These are phyloP conservation scores for Indri indri DNA, from an alignment of 2,113 vertebrate species.

Conservation along the genomic window DNA sequence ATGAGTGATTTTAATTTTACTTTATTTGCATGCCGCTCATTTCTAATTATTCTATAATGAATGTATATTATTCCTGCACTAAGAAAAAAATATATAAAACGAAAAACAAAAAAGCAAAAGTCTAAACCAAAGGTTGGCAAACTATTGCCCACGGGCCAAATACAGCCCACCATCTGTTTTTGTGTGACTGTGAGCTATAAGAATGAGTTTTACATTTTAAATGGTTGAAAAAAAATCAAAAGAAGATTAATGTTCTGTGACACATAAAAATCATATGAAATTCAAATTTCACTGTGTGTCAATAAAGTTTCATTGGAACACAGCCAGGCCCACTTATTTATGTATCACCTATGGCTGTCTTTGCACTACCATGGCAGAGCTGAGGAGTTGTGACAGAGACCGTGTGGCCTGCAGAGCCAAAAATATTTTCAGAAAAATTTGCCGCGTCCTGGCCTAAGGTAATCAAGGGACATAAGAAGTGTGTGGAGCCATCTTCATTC, in stretches of 20 bases:
- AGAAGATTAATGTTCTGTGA: background rate
- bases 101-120: background rate
- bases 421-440: background rate
- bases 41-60: background rate
- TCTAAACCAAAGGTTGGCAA: background rate
- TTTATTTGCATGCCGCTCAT: constrained; percentile 33
- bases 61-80: background rate
- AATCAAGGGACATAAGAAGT: background rate
- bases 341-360: background rate
- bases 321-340: background rate
- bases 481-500: too few relatives aligned
- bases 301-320: background rate
- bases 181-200: background rate
- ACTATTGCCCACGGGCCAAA: background rate
- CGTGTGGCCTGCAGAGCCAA: background rate
- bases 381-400: background rate
- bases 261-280: background rate
- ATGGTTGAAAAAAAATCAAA: background rate
- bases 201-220: constrained; percentile 30
- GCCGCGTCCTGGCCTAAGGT: background rate
- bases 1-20: background rate
- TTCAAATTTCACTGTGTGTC: background rate
- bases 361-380: background rate
- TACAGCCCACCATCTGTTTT: background rate
- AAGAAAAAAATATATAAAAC: background rate